Base-by-base conservation (phyloP, 2,113 vertebrate genomes). In the Equus quagga region DNA sequence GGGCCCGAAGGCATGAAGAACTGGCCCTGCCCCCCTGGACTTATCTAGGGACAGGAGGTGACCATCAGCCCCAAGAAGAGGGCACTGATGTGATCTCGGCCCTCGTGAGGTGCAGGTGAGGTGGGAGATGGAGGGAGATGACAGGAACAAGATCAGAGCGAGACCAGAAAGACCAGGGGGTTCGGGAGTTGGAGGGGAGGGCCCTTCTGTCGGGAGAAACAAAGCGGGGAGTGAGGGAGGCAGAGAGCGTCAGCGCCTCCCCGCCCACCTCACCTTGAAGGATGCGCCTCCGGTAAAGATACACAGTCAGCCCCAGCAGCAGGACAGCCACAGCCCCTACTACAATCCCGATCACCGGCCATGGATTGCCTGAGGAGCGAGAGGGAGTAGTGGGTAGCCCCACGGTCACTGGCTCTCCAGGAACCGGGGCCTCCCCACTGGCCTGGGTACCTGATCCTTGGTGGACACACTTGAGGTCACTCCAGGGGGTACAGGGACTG, bases 321-420 rank as follows among this genome's bases (percentile, higher is more conserved):
- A 91, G n/a, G 1, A 17, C 0, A 44, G 36, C 36, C 36, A 0
- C 0, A 2, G 33, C 1, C 18, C 7, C n/a, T 6, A 2, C 1
- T 26, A 17, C 0, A 15, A 36, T 1, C 49, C 0, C 7, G 13
- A 5, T 21, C 70, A 0, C 1, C 73, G 6, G 14, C 8, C 0
- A 0, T 36, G 6, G 9, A 31, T 1, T 6, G 44, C n/a, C 86
- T 81, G 46, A 80, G 28, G 87, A 64, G 33, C 46, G 7, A 89
- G 46, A n/a, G 36, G 36, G 26, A 73, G 51, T 2, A 0, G 33
- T n/a, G 15, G 17, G n/a, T 6, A 4, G 4, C 24, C 41, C 44
- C 1, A 0, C 3, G 56, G 33, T 51, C 24, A 11, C 60, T 46
- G 9, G 51, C 33, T 87, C 2, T 62, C 60, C 26, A 62, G 58